Percentiles rank a stretch among this genome's conserved stretches.
Conservation (phyloP, 2,888 invertebrate genomes). For the Bellardia bayeri region DNA sequence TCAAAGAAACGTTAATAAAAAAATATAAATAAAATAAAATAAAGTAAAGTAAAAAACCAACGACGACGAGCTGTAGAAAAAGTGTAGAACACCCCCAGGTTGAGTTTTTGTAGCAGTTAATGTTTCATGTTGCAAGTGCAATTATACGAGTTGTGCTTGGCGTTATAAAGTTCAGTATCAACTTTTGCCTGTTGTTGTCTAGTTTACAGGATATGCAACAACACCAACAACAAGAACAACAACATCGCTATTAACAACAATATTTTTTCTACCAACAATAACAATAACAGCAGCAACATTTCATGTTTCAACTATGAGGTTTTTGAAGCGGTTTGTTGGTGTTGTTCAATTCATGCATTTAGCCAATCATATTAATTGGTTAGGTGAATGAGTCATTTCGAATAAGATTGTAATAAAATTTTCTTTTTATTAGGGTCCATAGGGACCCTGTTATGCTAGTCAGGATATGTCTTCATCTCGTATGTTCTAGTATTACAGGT, state of each 20-base stretch:
- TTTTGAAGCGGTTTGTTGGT: conserved; percentile 59
- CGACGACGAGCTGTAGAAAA: not conserved
- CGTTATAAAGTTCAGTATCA: conserved; percentile 71
- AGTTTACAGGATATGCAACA: conserved; percentile 70
- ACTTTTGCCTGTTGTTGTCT: conserved; percentile 71
- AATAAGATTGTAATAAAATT: not conserved
- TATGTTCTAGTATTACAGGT: too few species aligned
- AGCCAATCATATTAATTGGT: conserved; percentile 38
- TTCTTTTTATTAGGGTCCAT: not conserved
- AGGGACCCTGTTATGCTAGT: too few species aligned
- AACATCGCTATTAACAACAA: conserved; percentile 28
- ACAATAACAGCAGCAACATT: conserved; percentile 52
- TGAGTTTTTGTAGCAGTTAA: conserved; percentile 42
- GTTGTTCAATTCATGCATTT: conserved; percentile 54
- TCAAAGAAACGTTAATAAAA: conserved; percentile 44
- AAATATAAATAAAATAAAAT: not conserved
- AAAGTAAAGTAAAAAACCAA: conserved; percentile 2
- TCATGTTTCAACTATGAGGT: conserved; percentile 65
- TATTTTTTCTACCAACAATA: conserved; percentile 5
- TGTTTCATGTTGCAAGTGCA: conserved; percentile 64
- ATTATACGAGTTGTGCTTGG: conserved; percentile 68
- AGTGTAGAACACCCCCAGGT: conserved; percentile 45
- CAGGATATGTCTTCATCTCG: too few species aligned
- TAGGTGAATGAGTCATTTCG: conserved; percentile 40
- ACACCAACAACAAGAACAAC: conserved; percentile 45